A percentile compares a stretch with the other conserved stretches of the same genome.
phyloP scores from a whole-genome alignment of 2,888 invertebrate species.

The Nephrotoma appendiculata region DNA sequence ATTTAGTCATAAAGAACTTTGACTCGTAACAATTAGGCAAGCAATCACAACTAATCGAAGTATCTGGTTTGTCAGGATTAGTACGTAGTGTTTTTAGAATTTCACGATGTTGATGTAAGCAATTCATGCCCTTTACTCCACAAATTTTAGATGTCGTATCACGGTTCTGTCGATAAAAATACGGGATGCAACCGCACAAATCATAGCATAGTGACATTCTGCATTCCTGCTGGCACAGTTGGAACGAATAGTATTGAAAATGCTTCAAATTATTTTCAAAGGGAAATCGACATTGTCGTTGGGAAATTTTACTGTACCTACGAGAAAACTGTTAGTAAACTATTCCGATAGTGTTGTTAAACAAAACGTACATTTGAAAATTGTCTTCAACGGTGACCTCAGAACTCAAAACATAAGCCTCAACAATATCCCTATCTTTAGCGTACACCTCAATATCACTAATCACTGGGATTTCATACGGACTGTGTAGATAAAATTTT shows the following conservation, averaged over 20 bases:
- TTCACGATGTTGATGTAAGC: background rate
- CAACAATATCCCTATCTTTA: background rate
- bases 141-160: constrained; percentile 11
- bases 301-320: constrained; percentile 27
- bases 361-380: background rate
- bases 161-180: constrained; percentile 47
- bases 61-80: constrained; percentile 18
- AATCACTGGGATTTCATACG: background rate
- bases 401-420: background rate
- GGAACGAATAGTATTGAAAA: constrained; percentile 45
- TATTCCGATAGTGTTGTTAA: background rate
- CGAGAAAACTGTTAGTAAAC: background rate
- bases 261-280: constrained; percentile 41
- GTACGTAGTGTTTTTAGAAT: background rate
- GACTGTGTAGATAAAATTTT: background rate
- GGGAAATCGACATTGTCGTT: constrained; percentile 44
- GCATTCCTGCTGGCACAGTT: constrained; percentile 50
- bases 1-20: constrained; percentile 39
- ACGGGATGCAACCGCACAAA: constrained; percentile 47
- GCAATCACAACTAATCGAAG: constrained; percentile 40
- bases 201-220: constrained; percentile 39
- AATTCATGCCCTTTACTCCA: background rate
- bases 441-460: background rate
- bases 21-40: constrained; percentile 45
- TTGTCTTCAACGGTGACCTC: background rate